Evolutionary conservation across 1,140 invertebrate genomes (phyloP).

Genomic region (Conus betulinus): DNA sequence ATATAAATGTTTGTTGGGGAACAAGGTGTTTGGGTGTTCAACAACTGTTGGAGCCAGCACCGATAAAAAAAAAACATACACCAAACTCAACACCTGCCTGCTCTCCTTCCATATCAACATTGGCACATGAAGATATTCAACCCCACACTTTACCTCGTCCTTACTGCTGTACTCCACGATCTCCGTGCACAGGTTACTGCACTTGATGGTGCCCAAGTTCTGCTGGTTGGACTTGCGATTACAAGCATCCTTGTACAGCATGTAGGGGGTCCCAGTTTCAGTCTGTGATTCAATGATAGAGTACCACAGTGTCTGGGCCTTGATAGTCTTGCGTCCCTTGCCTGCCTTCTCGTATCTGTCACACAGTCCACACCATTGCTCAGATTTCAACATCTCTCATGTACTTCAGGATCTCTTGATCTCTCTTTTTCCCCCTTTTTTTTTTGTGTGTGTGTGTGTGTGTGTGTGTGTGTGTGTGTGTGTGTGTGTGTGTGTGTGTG

Average conservation of each 20-base stretch:
- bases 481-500: too few species aligned
- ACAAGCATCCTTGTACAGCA: slow-evolving; percentile 98
- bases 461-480: too few species aligned
- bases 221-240: slow-evolving; percentile 99
- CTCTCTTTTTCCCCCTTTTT: too few species aligned
- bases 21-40: too few species aligned
- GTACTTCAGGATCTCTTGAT: too few species aligned
- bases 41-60: background rate
- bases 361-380: too few species aligned
- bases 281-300: slow-evolving; percentile 97
- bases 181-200: slow-evolving; percentile 98
- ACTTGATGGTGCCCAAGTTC: slow-evolving; percentile 98
- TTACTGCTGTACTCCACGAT: slow-evolving; percentile 92
- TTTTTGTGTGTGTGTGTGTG: too few species aligned
- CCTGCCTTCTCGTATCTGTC: slow-evolving; percentile 90
- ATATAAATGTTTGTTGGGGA: too few species aligned
- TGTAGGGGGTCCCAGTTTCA: slow-evolving; percentile 98
- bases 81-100: too few species aligned
- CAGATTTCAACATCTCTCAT: too few species aligned
- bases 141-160: slow-evolving; percentile 83
- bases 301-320: slow-evolving; percentile 94
- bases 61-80: too few species aligned
- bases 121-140: background rate
- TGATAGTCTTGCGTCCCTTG: slow-evolving; percentile 84
- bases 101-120: too few species aligned